Percentiles rank a stretch among this genome's conserved stretches.
These are phyloP conservation scores for Psittacula cyanocephala DNA, from an alignment of 2,113 vertebrate species.

Conservation along the genomic window DNA sequence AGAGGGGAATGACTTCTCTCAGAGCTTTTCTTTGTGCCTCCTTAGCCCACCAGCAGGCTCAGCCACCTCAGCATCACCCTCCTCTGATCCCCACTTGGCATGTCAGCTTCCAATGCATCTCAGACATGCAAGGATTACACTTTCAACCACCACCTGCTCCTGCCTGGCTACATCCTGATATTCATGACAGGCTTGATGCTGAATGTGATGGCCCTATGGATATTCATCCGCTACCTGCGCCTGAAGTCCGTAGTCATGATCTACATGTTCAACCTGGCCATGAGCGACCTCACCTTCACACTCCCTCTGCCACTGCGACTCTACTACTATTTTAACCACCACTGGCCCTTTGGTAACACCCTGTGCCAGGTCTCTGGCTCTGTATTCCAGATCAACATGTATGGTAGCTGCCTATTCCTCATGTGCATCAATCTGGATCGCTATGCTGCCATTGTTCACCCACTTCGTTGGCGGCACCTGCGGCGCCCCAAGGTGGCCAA, in stretches of 20 bases:
- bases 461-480: constrained; percentile 77
- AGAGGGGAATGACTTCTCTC: neutral
- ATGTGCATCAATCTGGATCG: constrained; percentile 83
- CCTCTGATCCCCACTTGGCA: neutral
- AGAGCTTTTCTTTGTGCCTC: neutral
- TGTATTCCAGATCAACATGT: constrained; percentile 87
- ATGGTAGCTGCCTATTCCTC: constrained; percentile 86
- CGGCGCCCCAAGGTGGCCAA: constrained; percentile 73
- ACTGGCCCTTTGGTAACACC: constrained; percentile 75
- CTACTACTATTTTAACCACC: constrained; percentile 74
- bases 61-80: neutral
- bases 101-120: neutral
- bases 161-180: constrained; percentile 75
- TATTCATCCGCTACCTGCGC: constrained; percentile 73
- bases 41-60: neutral
- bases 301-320: constrained; percentile 79
- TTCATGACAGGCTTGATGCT: constrained; percentile 67
- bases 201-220: constrained; percentile 74
- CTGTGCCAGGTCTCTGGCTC: constrained; percentile 80
- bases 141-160: constrained; percentile 62
- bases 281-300: constrained; percentile 81
- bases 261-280: constrained; percentile 82
- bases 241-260: constrained; percentile 78
- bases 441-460: constrained; percentile 79
- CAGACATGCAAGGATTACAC: constrained; percentile 64